Base-by-base conservation (phyloP, 2,113 vertebrate genomes). In the Nipponia nippon region DNA sequence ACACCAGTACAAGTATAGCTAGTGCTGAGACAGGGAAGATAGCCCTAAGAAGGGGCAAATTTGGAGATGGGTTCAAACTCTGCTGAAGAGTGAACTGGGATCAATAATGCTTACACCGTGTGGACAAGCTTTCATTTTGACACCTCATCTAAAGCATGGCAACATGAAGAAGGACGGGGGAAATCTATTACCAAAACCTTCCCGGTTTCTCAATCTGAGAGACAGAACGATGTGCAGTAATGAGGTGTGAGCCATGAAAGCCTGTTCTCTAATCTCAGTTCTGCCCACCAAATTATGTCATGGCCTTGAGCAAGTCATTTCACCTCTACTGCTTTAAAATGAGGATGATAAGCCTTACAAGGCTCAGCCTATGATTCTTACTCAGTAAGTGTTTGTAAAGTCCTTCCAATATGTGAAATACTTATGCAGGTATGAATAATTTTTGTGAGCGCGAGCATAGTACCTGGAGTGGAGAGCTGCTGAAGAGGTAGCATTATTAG, bases 261-360 rank as follows among this genome's bases (percentile, higher is more conserved):
- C 52, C 53, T 55, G 22, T 0, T 9, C 75, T 95, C 46, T 94
- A 83, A 94, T 93, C 91, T 94, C 67, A 58, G 84, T 38, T 93
- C 94, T 93, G 82, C 89, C 91, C 42, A 17, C 95, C 87, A 95
- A 95, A 97, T 96, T 95, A 79, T 93, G 84, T 87, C 89, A 88
- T 95, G 95, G 95, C 91, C 89, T 97, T 95, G 66, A 94, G 84
- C 93, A 93, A 95, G 81, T 86, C 22, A 53, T 94, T 97, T 97
- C 81, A 95, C 93, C 84, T 94, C 84, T 91, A 26, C 66, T 84
- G 36, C 42, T 92, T 76, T 80, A 96, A 93, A 97, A 95, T 46
- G 89, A 94, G 75, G 78, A 91, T 91, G 93, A 91, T 85, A 96
- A 95, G 59, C n/a, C 47, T 95, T 95, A 95, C 87, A 93, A 89